Evolutionary conservation across 2,797 vertebrate genomes (phyloP).

Genomic region (Enteromius mattozi): DNA sequence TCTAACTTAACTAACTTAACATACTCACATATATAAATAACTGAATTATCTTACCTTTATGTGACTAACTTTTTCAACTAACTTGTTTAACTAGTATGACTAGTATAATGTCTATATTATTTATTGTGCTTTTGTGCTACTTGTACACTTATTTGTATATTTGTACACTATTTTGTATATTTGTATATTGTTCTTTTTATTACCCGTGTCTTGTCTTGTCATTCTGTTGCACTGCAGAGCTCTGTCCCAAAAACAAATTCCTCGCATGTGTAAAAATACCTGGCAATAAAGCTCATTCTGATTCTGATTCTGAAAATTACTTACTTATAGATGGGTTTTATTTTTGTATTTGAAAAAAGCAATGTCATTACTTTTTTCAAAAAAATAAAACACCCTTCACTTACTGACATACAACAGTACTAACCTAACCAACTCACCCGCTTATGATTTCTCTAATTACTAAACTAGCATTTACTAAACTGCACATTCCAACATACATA

Average conservation of each 20-base stretch:
- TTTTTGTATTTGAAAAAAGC: neutral
- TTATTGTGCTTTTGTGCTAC: no score
- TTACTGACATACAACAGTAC: neutral
- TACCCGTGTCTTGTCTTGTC: no score
- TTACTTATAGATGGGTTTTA: neutral
- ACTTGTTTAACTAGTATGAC: neutral
- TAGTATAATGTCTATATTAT: no score
- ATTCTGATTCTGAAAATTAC: no score
- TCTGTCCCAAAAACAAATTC: no score
- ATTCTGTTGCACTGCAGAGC: no score
- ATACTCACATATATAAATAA: neutral
- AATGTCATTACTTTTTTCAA: neutral
- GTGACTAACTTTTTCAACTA: neutral
- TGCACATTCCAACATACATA: neutral
- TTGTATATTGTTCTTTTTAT: no score
- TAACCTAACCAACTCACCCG: neutral
- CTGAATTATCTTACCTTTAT: neutral
- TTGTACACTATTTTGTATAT: no score
- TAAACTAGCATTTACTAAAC: neutral
- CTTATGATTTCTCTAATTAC: neutral
- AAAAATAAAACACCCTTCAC: neutral
- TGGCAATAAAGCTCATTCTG: no score
- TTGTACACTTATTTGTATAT: no score
- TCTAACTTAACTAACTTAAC: neutral
- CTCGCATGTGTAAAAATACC: no score